A percentile compares a stretch with the other conserved stretches of the same genome.
These are phyloP conservation scores for Caenorhabditis uteleia DNA, from an alignment of 2,888 invertebrate species.

Conservation along the genomic window DNA sequence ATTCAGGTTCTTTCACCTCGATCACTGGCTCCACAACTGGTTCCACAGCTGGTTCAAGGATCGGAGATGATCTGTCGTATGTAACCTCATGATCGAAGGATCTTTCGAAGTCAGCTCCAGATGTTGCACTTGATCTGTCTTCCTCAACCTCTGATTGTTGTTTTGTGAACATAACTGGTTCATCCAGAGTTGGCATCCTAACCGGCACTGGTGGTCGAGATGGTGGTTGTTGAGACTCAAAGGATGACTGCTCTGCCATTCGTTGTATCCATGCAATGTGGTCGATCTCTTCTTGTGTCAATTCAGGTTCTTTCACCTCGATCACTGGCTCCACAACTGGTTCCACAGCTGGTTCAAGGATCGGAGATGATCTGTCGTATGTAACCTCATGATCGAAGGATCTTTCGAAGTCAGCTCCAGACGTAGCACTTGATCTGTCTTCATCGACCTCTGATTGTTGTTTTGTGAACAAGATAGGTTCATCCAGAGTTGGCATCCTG, in stretches of 20 bases:
- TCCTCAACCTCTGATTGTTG: slow-evolving; percentile 1
- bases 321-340: not conserved
- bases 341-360: not conserved
- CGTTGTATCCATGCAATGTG: not conserved
- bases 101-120: slow-evolving; percentile 2
- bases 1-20: not conserved
- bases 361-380: slow-evolving; percentile 1
- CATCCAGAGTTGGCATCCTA: not conserved
- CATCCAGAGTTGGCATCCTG: not conserved
- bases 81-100: not conserved
- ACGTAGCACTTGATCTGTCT: slow-evolving; percentile 4
- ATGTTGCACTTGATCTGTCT: slow-evolving; percentile 14
- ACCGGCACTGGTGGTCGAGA: not conserved
- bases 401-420: slow-evolving; percentile 5
- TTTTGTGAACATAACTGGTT: not conserved
- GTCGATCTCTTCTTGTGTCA: slow-evolving; percentile 2
- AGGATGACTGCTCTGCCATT: slow-evolving; percentile 1
- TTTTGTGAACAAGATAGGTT: not conserved
- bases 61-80: not conserved
- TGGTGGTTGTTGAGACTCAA: not conserved
- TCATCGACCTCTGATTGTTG: not conserved
- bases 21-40: not conserved
- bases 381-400: not conserved
- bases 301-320: not conserved
- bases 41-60: slow-evolving; percentile 1